Conservation (phyloP, 2,113 vertebrate species). For the Spea bombifrons region DNA sequence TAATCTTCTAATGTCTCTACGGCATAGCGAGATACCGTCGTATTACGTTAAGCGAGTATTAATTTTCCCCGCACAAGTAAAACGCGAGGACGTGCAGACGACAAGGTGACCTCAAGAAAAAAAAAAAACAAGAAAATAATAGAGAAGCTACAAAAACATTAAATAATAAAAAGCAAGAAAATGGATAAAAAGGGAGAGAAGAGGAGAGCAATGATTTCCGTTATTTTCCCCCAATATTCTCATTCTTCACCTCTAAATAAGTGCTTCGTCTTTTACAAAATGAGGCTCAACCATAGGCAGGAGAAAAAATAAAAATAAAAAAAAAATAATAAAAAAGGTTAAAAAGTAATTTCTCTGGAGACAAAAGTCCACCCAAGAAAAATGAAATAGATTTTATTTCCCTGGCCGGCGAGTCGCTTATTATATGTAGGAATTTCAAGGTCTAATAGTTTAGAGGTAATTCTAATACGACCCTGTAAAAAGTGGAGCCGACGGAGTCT, state of each 20-base stretch:
- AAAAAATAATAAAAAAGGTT: slow-evolving; percentile 50
- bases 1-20: too few species aligned
- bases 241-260: slow-evolving; percentile 53
- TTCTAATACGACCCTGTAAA: slow-evolving; percentile 46
- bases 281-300: slow-evolving; percentile 53
- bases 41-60: not conserved
- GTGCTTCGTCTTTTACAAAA: slow-evolving; percentile 57
- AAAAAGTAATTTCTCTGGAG: slow-evolving; percentile 58
- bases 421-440: slow-evolving; percentile 49
- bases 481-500: slow-evolving; percentile 18
- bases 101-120: slow-evolving; percentile 11
- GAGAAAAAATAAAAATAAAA: slow-evolving; percentile 29
- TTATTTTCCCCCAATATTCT: slow-evolving; percentile 47
- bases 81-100: not conserved
- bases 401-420: slow-evolving; percentile 32
- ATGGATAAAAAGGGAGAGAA: not conserved
- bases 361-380: slow-evolving; percentile 49
- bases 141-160: slow-evolving; percentile 14
- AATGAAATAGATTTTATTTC: slow-evolving; percentile 43
- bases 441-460: slow-evolving; percentile 44
- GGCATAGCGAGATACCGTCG: too few species aligned
- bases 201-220: slow-evolving; percentile 48
- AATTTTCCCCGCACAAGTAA: not conserved
- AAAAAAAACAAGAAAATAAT: slow-evolving; percentile 18
- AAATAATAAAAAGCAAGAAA: not conserved